Base-by-base conservation (phyloP, 1,140 invertebrate species). In the honey bee (Apis mellifera) region DNA sequence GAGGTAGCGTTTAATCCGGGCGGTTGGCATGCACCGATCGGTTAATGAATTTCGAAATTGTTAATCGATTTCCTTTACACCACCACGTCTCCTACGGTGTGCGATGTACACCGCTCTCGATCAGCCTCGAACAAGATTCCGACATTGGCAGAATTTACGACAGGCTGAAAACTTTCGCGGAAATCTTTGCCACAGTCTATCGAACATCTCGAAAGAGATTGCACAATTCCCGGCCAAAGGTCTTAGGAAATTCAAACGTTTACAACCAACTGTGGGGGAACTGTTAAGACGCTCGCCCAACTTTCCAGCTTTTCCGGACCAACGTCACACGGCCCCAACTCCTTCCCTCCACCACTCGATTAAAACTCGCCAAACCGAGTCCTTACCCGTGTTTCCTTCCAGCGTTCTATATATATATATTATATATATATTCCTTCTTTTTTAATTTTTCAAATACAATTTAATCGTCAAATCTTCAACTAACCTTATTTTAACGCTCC, bases 31-130 rank as follows among this genome's bases (percentile, higher is more conserved):
- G 26, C 26, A 26, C 26, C 26, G 32, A 72, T 62, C 55, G 57
- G 23, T 55, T 62, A 72, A 79, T 79, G 77, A 79, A 79, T 79
- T 79, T 71, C 77, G 19, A 79, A 79, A 79, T 71, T 72, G 77
- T 72, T 79, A 79, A 79, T 79, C 77, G 77, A 79, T 79, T 62
- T 64, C 68, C 55, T 62, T 70, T 79, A 54, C 68, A 7, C 54
- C n/a, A n/a, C n/a, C n/a, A n/a, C n/a, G n/a, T n/a, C n/a, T n/a
- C n/a, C n/a, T n/a, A n/a, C n/a, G 48, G 13, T 62, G 55, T 62
- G 52, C 48, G 69, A 62, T 71, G 50, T 69, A 64, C 59, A 17
- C 54, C 9, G 50, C 32, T 5, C 32, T 42, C 9, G 50, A 80
- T 65, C 70, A 73, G 1, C 1, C 42, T 12, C 0, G 26, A 50